Conservation (phyloP, 2,113 vertebrate genomes). For the Chinchilla lanigera region DNA sequence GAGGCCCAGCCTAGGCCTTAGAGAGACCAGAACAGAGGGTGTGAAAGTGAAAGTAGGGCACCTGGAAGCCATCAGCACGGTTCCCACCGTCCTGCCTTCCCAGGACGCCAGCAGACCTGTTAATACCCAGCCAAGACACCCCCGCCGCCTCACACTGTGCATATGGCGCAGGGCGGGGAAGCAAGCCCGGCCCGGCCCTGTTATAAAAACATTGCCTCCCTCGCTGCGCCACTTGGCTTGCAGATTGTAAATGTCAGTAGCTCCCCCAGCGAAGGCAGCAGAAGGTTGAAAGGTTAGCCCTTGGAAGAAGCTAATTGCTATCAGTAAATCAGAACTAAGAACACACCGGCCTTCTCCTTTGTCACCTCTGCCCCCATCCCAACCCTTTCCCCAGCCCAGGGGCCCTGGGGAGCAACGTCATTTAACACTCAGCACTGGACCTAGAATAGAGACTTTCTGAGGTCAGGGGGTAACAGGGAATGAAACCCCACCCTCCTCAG, state of each 20-base stretch:
- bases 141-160: too few relatives aligned
- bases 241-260: constrained; percentile 86
- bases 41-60: not conserved
- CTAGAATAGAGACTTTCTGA: not conserved
- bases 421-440: not conserved
- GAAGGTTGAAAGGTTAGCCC: constrained; percentile 82
- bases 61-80: not conserved
- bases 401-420: not conserved
- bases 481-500: not conserved
- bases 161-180: constrained; percentile 51
- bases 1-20: not conserved
- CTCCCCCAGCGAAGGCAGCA: constrained; percentile 77
- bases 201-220: constrained; percentile 82
- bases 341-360: constrained; percentile 21
- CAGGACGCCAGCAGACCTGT: constrained; percentile 35
- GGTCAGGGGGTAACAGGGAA: constrained; percentile 37
- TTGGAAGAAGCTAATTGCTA: constrained; percentile 81
- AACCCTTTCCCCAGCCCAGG: not conserved
- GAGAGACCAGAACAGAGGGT: not conserved
- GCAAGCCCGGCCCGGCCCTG: constrained; percentile 47
- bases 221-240: constrained; percentile 69
- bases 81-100: not conserved
- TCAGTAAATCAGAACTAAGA: constrained; percentile 66
- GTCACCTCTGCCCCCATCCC: not conserved
- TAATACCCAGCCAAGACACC: too few relatives aligned